Evolutionary conservation across 2,888 invertebrate species (phyloP).

Genomic region (Schrankia costaestrigalis): DNA sequence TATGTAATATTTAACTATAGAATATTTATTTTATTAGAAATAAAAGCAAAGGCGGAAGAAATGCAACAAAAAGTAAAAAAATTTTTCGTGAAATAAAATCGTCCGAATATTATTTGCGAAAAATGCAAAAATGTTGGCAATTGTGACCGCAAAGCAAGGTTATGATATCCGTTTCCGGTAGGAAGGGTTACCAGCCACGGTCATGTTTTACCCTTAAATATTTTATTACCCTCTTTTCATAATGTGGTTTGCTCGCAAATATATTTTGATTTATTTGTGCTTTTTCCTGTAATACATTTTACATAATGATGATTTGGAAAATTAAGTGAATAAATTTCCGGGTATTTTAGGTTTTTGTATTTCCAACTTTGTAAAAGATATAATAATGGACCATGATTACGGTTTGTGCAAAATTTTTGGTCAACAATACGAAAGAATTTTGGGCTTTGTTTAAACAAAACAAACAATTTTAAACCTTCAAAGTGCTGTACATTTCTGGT

Average conservation of each 20-base stretch:
- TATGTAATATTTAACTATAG: neutral
- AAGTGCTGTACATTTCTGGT: too few relatives aligned
- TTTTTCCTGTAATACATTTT: constrained; percentile 30
- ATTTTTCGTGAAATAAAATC: neutral
- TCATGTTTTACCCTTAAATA: constrained; percentile 48
- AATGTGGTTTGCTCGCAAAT: constrained; percentile 27
- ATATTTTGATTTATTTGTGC: constrained; percentile 33
- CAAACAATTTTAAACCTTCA: too few relatives aligned
- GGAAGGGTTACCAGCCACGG: constrained; percentile 41
- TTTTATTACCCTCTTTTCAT: constrained; percentile 40
- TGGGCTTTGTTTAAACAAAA: too few relatives aligned
- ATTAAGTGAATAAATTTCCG: constrained; percentile 28
- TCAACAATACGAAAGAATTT: too few relatives aligned
- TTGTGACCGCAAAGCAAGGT: constrained; percentile 44
- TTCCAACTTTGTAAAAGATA: too few relatives aligned
- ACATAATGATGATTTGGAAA: constrained; percentile 31
- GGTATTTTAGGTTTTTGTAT: constrained; percentile 17
- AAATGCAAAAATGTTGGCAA: constrained; percentile 38
- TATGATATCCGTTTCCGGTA: constrained; percentile 51
- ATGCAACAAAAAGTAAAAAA: neutral
- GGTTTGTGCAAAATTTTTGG: too few relatives aligned
- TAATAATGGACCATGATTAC: too few relatives aligned
- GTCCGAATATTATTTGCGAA: constrained; percentile 19
- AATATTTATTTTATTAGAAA: neutral
- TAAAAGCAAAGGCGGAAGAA: neutral